Percentiles rank a stretch among this genome's conserved stretches.
Conservation (phyloP, 2,113 vertebrate genomes). For the Lepus americanus region DNA sequence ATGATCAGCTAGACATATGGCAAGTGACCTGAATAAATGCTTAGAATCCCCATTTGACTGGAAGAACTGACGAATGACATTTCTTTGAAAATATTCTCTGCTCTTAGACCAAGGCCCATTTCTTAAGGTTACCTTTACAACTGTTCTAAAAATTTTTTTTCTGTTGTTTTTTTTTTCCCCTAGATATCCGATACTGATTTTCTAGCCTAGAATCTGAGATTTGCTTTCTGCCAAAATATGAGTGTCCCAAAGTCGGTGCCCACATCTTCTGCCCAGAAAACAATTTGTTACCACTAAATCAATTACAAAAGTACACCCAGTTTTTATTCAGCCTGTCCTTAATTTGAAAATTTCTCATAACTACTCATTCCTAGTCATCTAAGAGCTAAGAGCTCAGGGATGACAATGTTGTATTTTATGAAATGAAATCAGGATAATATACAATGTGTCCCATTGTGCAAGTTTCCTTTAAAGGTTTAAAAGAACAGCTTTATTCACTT, state of each 20-base stretch:
- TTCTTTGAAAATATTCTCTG: constrained; percentile 56
- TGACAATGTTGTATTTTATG: not conserved
- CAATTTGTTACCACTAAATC: not conserved
- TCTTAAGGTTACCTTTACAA: constrained; percentile 34
- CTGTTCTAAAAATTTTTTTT: constrained; percentile 1
- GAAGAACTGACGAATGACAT: not conserved
- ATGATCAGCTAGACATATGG: constrained; percentile 41
- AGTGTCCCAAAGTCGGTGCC: not conserved
- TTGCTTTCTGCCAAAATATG: not conserved
- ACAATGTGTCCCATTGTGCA: not conserved
- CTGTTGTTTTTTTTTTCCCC: not conserved
- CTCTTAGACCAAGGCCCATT: constrained; percentile 16
- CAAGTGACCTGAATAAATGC: constrained; percentile 63
- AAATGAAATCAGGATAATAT: constrained; percentile 34
- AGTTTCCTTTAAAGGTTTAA: constrained; percentile 8
- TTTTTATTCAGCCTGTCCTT: not conserved
- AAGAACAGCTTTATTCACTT: constrained; percentile 28
- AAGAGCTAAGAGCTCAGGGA: not conserved
- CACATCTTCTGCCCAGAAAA: not conserved
- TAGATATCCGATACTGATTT: not conserved
- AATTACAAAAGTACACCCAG: not conserved
- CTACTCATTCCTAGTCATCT: not conserved
- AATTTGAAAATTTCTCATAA: not conserved
- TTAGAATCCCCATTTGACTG: not conserved
- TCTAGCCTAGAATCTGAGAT: not conserved